These are phyloP conservation scores for Sesia apiformis DNA, from an alignment of 2,888 invertebrate genomes.

Conservation along the genomic window DNA sequence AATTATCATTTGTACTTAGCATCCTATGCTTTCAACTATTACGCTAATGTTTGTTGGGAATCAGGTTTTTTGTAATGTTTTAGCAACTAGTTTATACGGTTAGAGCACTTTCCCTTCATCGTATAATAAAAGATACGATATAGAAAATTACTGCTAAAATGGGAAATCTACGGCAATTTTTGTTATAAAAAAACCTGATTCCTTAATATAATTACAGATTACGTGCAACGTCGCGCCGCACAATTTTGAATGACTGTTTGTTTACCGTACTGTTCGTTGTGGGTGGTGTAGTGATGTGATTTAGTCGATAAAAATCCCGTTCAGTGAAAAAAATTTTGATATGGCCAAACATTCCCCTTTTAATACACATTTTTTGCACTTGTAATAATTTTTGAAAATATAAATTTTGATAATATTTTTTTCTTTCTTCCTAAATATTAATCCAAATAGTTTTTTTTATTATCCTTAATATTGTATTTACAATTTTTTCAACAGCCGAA, in stretches of 20 bases:
- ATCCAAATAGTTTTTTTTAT: constrained; percentile 70
- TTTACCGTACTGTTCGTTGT: constrained; percentile 63
- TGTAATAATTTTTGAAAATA: constrained; percentile 75
- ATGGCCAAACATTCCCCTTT: constrained; percentile 71
- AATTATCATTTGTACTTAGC: constrained; percentile 71
- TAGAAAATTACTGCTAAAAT: neutral
- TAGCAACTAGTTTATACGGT: neutral
- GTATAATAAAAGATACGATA: neutral
- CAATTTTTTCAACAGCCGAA: constrained; percentile 75
- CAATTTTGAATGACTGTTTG: constrained; percentile 59
- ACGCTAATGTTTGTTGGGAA: constrained; percentile 64
- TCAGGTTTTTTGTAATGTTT: constrained; percentile 43
- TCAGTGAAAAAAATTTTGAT: constrained; percentile 55
- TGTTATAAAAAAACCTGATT: constrained; percentile 59
- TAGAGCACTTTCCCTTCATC: neutral
- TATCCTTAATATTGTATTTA: constrained; percentile 74
- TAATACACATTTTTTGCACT: constrained; percentile 67
- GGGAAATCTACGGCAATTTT: constrained; percentile 5
- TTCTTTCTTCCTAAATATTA: constrained; percentile 74
- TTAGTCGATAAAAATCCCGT: constrained; percentile 68
- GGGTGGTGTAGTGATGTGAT: constrained; percentile 53
- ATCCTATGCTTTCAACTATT: constrained; percentile 63
- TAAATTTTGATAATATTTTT: constrained; percentile 74
- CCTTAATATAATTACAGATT: constrained; percentile 42
- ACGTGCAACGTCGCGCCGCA: constrained; percentile 63